phyloP scores from a whole-genome alignment of 1,140 invertebrate genomes.

The Delia radicum region DNA sequence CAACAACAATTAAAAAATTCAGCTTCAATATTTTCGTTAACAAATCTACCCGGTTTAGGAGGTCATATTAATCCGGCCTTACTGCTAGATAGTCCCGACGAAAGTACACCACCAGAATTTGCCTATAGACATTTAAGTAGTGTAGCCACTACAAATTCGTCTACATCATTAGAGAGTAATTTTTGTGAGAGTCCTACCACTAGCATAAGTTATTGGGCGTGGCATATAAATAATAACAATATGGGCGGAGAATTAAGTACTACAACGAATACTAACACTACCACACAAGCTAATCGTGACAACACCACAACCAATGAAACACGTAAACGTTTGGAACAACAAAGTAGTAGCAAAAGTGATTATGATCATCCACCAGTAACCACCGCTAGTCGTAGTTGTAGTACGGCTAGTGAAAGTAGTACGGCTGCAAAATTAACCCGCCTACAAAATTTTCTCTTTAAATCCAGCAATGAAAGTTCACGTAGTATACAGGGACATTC shows the following conservation, averaged over 20 bases:
- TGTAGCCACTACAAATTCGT: slow-evolving; percentile 50
- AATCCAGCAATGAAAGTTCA: slow-evolving; percentile 50
- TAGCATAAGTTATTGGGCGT: slow-evolving; percentile 45
- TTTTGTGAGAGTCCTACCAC: slow-evolving; percentile 42
- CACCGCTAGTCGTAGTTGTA: slow-evolving; percentile 42
- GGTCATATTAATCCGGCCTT: slow-evolving; percentile 50
- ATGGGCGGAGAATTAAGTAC: slow-evolving; percentile 51
- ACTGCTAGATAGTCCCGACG: slow-evolving; percentile 50
- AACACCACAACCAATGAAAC: background rate
- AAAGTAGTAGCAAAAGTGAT: slow-evolving; percentile 30
- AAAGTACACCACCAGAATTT: slow-evolving; percentile 50
- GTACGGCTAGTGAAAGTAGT: slow-evolving; percentile 50
- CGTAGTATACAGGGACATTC: slow-evolving; percentile 48
- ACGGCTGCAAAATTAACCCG: slow-evolving; percentile 47
- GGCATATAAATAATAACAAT: slow-evolving; percentile 27
- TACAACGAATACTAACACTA: background rate
- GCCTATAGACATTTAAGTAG: slow-evolving; percentile 50
- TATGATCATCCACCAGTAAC: slow-evolving; percentile 21
- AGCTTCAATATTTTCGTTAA: slow-evolving; percentile 34
- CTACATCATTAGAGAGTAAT: slow-evolving; percentile 49
- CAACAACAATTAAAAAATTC: slow-evolving; percentile 14
- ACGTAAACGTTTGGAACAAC: background rate
- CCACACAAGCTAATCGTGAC: background rate
- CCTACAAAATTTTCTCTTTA: slow-evolving; percentile 51
- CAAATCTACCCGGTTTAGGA: slow-evolving; percentile 36